Percentiles rank a stretch among this genome's conserved stretches.
These are phyloP conservation scores for Chrysina gloriosa DNA, from an alignment of 2,888 invertebrate species.

Conservation along the genomic window DNA sequence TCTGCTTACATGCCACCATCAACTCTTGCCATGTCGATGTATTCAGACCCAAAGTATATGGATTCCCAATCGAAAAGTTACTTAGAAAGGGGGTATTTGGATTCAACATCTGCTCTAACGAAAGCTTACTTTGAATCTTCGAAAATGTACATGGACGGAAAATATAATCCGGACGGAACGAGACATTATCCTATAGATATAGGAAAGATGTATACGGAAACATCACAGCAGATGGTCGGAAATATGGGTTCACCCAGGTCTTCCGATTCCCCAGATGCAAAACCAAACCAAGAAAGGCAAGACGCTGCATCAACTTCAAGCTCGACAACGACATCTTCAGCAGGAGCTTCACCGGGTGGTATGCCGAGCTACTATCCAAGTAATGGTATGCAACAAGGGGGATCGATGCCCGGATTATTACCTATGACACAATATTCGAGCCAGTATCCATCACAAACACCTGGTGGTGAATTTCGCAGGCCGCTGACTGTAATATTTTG, in stretches of 20 bases:
- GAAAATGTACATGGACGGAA: conserved; percentile 79
- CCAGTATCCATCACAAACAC: conserved; percentile 68
- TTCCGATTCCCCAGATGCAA: conserved; percentile 69
- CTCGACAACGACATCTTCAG: conserved; percentile 71
- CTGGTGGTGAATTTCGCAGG: conserved; percentile 77
- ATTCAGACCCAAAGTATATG: conserved; percentile 76
- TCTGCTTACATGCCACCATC: conserved; percentile 75
- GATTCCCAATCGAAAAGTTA: conserved; percentile 70
- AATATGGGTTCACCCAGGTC: conserved; percentile 64
- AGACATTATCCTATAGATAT: conserved; percentile 72
- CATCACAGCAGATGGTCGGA: conserved; percentile 63
- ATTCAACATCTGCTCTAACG: conserved; percentile 73
- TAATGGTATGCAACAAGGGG: conserved; percentile 64
- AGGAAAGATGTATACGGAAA: conserved; percentile 75
- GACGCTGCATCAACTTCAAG: conserved; percentile 68
- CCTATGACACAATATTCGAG: conserved; percentile 76
- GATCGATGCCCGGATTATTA: conserved; percentile 63
- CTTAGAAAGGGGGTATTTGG: conserved; percentile 75
- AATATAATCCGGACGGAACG: conserved; percentile 62
- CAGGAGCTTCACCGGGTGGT: conserved; percentile 73
- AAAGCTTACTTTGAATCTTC: conserved; percentile 78
- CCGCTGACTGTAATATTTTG: conserved; percentile 85
- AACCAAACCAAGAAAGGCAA: conserved; percentile 58
- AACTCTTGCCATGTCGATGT: conserved; percentile 76
- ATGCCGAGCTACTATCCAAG: conserved; percentile 71